Evolutionary conservation across 92 coral and sea anemone genomes (phyloP), one percentile per base, ranked within the genome.

Genomic region (Hydrozoanthus gracilis): DNA sequence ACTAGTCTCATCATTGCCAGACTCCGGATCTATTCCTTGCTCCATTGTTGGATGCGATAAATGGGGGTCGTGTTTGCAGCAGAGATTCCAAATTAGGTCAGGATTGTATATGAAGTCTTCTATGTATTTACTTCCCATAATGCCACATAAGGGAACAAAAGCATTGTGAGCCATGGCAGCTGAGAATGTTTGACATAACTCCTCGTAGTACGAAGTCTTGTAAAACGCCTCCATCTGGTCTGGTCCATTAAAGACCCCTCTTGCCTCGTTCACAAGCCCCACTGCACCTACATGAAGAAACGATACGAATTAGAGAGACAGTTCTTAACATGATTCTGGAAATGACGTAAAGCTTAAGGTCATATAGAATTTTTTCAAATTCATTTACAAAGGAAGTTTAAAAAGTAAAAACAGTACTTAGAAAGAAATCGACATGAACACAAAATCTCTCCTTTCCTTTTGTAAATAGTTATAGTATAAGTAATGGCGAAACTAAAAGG

Each of bases 111-210:
- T 90, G 2, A 94, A 78, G 49, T 80, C 78, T 69, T 95, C 95
- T 95, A 97, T 97, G 89, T 90, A 95, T 61, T 93, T 97, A 68
- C 96, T 92, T n/a, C 99, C 99, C 95, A 97, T 91, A 52, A 92
- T 92, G 51, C 92, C 96, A 72, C 99, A 97, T 39, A 95, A 86
- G 20, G 95, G 93, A 0, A 97, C 95, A 86, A 89, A 97, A 3
- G 97, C 97, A 86, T 93, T 92, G 83, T 97, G 96, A 14, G 99
- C 98, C 91, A 97, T 93, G 39, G 97, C 93, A 11, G 98, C 93
- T 5, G 94, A 90, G 93, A 97, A 97, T 1, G 99, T 97, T 74
- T 92, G 92, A 58, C 92, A 92, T 54, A 97, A 88, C 55, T 97
- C 99, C 16, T 95, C 92, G 66, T 91, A 92, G 76, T 84, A 89